Percentiles rank a stretch among this genome's conserved stretches.
These are phyloP conservation scores for Smithornis capensis DNA, from an alignment of 2,113 vertebrate species.

Conservation along the genomic window DNA sequence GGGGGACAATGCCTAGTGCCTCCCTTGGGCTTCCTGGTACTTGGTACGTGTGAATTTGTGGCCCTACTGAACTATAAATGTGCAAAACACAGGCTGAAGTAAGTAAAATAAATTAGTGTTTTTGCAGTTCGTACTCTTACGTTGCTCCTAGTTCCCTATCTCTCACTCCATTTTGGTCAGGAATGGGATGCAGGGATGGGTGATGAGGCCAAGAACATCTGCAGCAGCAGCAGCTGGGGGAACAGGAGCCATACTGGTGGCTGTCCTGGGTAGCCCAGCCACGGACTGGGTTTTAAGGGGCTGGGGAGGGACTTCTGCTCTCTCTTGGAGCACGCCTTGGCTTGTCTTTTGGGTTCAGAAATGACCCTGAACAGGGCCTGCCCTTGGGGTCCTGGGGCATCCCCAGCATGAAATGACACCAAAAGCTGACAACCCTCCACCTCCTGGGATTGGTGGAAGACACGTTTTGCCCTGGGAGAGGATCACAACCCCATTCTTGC, in stretches of 20 bases:
- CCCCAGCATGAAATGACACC: not conserved
- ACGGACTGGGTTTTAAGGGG: not conserved
- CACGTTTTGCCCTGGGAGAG: not conserved
- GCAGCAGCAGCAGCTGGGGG: not conserved
- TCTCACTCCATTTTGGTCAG: rapidly evolving
- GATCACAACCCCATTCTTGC: not conserved
- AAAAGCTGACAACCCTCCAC: not conserved
- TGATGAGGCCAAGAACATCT: rapidly evolving
- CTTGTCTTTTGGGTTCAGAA: not conserved
- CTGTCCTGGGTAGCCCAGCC: not conserved
- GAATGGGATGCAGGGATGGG: not conserved
- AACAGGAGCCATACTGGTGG: not conserved
- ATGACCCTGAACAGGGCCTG: not conserved
- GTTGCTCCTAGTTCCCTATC: rapidly evolving
- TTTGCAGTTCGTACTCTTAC: not conserved
- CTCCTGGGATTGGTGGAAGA: not conserved
- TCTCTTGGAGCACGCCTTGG: not conserved
- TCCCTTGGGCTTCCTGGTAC: not conserved
- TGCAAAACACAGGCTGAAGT: not conserved
- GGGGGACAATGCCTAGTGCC: not conserved
- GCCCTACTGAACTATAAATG: not conserved
- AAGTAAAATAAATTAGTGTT: rapidly evolving
- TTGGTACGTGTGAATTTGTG: not conserved
- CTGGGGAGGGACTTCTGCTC: not conserved
- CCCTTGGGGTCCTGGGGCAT: not conserved